These are phyloP conservation scores for Kryptolebias marmoratus DNA, from an alignment of 2,113 vertebrate species.

Conservation along the genomic window DNA sequence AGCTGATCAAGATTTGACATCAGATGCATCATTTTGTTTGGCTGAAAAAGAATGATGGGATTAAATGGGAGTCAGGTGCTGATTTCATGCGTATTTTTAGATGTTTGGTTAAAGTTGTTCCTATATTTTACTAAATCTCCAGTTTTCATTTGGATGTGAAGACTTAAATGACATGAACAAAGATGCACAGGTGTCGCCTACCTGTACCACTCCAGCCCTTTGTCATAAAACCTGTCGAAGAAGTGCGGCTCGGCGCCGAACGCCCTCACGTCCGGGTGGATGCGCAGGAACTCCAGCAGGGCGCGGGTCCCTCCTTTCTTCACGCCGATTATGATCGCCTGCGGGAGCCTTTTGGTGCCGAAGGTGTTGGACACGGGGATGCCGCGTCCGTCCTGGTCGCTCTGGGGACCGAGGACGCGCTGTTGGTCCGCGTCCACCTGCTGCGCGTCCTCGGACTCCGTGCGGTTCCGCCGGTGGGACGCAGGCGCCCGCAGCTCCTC, in stretches of 20 bases:
- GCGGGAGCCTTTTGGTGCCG: conserved; percentile 79
- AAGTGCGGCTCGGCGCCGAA: conserved; percentile 84
- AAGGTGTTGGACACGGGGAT: conserved; percentile 72
- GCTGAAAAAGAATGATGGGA: too few relatives aligned
- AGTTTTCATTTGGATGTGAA: too few relatives aligned
- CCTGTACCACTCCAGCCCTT: conserved; percentile 84
- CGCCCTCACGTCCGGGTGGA: conserved; percentile 84
- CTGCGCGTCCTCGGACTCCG: conserved; percentile 30
- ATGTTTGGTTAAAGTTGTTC: too few relatives aligned
- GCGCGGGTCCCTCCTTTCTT: conserved; percentile 86
- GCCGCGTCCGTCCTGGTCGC: conserved; percentile 23
- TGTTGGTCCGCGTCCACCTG: conserved; percentile 39
- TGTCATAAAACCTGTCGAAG: conserved; percentile 81
- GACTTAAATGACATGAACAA: too few relatives aligned
- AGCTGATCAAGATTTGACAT: too few relatives aligned
- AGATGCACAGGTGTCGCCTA: conserved; percentile 30
- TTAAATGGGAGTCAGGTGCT: too few relatives aligned
- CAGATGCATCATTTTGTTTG: too few relatives aligned
- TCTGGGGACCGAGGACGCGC: conserved; percentile 7
- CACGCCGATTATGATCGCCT: conserved; percentile 81
- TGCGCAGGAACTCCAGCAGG: conserved; percentile 83
- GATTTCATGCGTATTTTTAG: too few relatives aligned
- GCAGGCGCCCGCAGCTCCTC: conserved; percentile 55
- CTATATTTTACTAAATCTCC: too few relatives aligned
- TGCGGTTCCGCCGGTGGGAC: conserved; percentile 26